Conservation (phyloP, 2,113 vertebrate genomes). For the Apteryx mantelli region DNA sequence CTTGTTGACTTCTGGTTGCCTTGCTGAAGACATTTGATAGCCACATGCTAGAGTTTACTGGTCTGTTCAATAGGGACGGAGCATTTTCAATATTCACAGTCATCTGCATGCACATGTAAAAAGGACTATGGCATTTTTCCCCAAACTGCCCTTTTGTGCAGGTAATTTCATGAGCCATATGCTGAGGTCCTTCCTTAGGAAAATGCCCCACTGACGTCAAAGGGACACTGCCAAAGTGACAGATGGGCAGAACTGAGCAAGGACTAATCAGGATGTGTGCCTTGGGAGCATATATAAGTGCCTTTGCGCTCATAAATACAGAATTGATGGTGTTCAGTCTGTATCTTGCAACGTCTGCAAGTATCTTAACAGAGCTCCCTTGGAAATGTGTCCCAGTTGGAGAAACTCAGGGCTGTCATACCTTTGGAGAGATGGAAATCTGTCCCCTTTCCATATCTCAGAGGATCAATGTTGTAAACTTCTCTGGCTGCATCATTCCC, state of each 20-base stretch:
- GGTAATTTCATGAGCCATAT: background rate
- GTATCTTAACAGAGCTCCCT: background rate
- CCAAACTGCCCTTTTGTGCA: background rate
- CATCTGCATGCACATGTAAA: rapidly evolving
- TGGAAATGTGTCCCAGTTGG: background rate
- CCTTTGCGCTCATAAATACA: background rate
- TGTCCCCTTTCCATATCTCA: background rate
- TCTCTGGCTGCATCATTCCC: background rate
- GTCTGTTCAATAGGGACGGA: rapidly evolving
- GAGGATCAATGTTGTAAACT: background rate
- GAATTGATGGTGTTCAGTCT: background rate
- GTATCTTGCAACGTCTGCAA: background rate
- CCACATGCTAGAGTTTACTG: background rate
- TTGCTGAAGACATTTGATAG: rapidly evolving
- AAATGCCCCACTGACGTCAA: background rate
- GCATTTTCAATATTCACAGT: background rate
- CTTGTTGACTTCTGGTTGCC: background rate
- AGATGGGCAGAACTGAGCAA: background rate
- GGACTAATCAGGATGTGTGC: background rate
- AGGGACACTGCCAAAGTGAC: background rate
- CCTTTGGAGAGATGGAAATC: background rate
- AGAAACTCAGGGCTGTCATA: background rate
- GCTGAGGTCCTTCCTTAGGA: background rate
- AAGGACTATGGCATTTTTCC: background rate
- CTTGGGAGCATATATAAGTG: background rate